Evolutionary conservation across 2,888 invertebrate species (phyloP), one percentile per base, ranked within the genome.

Genomic region (Pegoplata infirma): DNA sequence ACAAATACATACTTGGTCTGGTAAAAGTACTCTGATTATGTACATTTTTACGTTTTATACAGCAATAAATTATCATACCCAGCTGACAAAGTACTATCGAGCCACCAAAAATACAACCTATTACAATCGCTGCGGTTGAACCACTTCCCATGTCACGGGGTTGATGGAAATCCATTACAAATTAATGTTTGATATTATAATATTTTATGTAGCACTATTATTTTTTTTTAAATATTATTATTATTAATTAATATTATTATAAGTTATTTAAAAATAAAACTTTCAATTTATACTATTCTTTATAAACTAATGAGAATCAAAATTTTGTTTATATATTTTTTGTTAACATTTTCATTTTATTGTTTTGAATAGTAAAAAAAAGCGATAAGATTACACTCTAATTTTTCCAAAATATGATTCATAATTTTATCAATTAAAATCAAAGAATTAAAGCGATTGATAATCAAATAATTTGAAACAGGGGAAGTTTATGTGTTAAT

Each of bases 11-110:
- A 53, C 51, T 7, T 12, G 51, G 7, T 25, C 25, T 12, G 5
- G 51, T 7, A 23, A 53, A 53, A n/a, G 14, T 2, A 14, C 12
- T 25, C 25, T 53, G 51, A 16, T 23, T 53, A 16, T 53, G 14
- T 7, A 14, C 14, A 53, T 53, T 53, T 53, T 53, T 23, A 25
- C 51, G 51, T 53, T 53, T 53, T 14, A 53, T 16, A 53, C 51
- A 53, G 25, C 23, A n/a, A 53, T 12, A 23, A 14, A 53, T 25
- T 53, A 63, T 63, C 5, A 46, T 7, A 55, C 21, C 2, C 12
- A 55, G n/a, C 40, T n/a, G 28, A 55, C 44, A 46, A 5, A 55
- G 16, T 19, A 67, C 8, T 1, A 55, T 55, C 8, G 8, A n/a
- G 8, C 51, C 51, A 6, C 51, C 51, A 12, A 23, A 8, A 14